phyloP scores from a whole-genome alignment of 2,888 invertebrate species.

The Tethea ocularis region DNA sequence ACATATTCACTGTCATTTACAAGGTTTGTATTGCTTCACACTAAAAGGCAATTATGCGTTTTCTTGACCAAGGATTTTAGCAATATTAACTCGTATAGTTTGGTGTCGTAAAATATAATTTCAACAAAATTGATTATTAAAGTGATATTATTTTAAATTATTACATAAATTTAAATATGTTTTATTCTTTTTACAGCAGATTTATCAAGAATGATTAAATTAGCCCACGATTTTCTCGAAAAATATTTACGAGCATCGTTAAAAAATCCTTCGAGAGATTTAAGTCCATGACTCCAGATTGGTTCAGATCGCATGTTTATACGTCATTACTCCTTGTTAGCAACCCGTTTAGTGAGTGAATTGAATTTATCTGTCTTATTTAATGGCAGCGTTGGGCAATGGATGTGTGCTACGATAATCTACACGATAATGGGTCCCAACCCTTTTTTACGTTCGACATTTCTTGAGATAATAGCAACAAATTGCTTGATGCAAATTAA shows the following conservation, averaged over 20 bases:
- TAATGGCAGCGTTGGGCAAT: slow-evolving; percentile 41
- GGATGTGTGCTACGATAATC: slow-evolving; percentile 52
- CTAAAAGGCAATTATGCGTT: not conserved
- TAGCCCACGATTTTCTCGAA: not conserved
- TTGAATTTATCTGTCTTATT: slow-evolving; percentile 58
- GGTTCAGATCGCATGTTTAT: slow-evolving; percentile 56
- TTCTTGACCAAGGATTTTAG: not conserved
- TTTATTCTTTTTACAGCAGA: not conserved
- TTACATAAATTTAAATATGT: no score
- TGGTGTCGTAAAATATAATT: not conserved
- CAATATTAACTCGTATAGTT: not conserved
- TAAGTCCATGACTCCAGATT: slow-evolving; percentile 10
- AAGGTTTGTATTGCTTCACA: not conserved
- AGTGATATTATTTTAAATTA: not conserved
- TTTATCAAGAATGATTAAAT: not conserved
- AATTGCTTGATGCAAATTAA: slow-evolving; percentile 39
- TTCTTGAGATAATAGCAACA: slow-evolving; percentile 38
- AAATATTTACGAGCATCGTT: not conserved
- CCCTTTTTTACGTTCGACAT: slow-evolving; percentile 40
- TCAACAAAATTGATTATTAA: not conserved
- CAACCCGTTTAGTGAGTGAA: slow-evolving; percentile 56
- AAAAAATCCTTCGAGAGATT: not conserved
- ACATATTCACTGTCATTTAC: not conserved
- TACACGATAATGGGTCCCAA: slow-evolving; percentile 40
- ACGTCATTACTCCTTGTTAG: slow-evolving; percentile 61